These are phyloP conservation scores for Parnassius apollo DNA, from an alignment of 2,888 invertebrate species.

Conservation along the genomic window DNA sequence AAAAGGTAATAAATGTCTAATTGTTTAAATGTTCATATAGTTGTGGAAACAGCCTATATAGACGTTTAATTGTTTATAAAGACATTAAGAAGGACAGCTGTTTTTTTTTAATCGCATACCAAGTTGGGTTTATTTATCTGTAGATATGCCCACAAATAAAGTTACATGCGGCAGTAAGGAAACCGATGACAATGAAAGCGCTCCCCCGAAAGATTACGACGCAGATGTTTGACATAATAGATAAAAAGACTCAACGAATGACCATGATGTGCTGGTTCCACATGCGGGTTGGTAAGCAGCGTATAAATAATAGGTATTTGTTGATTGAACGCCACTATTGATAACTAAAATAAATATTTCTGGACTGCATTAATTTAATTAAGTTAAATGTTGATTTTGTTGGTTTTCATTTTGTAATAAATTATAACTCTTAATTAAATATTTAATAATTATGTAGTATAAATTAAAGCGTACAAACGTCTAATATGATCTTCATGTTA, in stretches of 20 bases:
- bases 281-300: constrained; percentile 25
- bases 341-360: too few relatives aligned
- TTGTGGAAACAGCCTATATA: too few relatives aligned
- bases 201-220: constrained; percentile 37
- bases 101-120: constrained; percentile 7
- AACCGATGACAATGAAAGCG: constrained; percentile 42
- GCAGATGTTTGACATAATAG: constrained; percentile 35
- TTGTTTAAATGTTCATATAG: too few relatives aligned
- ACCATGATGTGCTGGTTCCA: constrained; percentile 41
- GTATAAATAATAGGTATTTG: constrained; percentile 11
- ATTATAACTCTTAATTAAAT: too few relatives aligned
- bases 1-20: too few relatives aligned
- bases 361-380: too few relatives aligned
- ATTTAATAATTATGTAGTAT: too few relatives aligned
- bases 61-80: not conserved
- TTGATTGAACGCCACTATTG: not conserved
- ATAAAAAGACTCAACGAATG: constrained; percentile 43
- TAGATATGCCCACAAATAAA: constrained; percentile 29
- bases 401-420: too few relatives aligned
- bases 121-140: constrained; percentile 18
- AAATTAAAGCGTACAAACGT: too few relatives aligned
- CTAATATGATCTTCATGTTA: too few relatives aligned
- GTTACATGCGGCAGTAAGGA: constrained; percentile 25
- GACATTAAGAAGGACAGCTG: constrained; percentile 16
- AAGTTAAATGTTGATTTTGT: too few relatives aligned